Conservation (phyloP, 1,140 invertebrate genomes). For the Drosophila parvula region DNA sequence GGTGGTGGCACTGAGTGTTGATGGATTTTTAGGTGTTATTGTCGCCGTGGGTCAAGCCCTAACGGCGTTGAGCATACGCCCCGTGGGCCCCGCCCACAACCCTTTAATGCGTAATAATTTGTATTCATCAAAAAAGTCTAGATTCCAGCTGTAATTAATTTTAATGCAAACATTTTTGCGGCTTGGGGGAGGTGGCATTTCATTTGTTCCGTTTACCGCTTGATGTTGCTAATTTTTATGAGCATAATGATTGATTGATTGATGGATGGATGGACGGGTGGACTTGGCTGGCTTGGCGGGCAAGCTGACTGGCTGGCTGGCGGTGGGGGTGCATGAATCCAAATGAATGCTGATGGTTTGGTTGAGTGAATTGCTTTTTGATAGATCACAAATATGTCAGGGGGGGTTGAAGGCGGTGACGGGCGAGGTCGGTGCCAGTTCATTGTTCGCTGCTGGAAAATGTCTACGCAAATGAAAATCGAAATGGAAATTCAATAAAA, state of each 20-base stretch:
- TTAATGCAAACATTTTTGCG: conserved; percentile 63
- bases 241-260: conserved; percentile 73
- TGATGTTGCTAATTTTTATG: conserved; percentile 72
- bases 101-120: conserved; percentile 45
- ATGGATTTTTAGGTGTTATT: conserved; percentile 49
- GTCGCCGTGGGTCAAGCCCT: conserved; percentile 7
- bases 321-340: conserved; percentile 21
- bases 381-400: conserved; percentile 62
- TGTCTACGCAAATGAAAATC: conserved; percentile 22
- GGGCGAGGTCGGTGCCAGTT: conserved; percentile 1
- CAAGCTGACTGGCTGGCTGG: neutral
- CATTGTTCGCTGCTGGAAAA: conserved; percentile 29
- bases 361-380: conserved; percentile 76
- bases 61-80: conserved; percentile 45
- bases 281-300: conserved; percentile 5
- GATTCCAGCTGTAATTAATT: conserved; percentile 65
- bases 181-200: conserved; percentile 38
- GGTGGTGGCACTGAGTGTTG: conserved; percentile 25
- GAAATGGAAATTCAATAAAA: conserved; percentile 40
- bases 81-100: conserved; percentile 8
- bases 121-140: conserved; percentile 43
- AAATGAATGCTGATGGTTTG: conserved; percentile 63
- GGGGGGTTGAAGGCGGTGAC: neutral
- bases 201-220: conserved; percentile 48
- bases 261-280: conserved; percentile 53